Evolutionary conservation across 92 coral and sea anemone genomes (phyloP).

Genomic region (Porites evermanni): DNA sequence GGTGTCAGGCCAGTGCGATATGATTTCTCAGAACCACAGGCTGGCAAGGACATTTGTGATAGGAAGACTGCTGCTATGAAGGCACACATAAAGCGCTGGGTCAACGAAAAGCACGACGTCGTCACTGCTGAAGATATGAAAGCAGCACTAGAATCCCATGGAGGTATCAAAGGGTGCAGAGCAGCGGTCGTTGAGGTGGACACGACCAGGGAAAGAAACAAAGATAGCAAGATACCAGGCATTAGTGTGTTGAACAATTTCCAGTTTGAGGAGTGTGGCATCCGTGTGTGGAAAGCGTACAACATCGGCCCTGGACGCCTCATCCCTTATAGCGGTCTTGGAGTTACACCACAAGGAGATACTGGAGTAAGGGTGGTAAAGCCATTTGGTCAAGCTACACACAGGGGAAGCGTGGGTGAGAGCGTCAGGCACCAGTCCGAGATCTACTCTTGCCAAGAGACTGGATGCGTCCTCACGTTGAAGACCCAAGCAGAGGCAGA

Average conservation of each 20-base stretch:
- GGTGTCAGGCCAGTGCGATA: constrained; percentile 51
- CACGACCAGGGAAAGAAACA: too few relatives aligned
- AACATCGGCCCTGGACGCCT: constrained; percentile 59
- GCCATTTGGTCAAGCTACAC: too few relatives aligned
- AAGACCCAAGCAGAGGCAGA: constrained; percentile 8
- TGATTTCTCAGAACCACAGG: constrained; percentile 65
- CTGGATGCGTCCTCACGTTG: constrained; percentile 34
- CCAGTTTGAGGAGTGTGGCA: too few relatives aligned
- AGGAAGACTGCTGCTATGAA: constrained; percentile 58
- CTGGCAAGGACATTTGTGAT: constrained; percentile 70
- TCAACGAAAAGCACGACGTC: too few relatives aligned
- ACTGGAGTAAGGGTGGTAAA: not conserved
- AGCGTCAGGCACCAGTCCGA: too few relatives aligned
- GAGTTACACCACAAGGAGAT: constrained; percentile 33
- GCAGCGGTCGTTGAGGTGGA: too few relatives aligned
- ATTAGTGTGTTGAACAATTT: too few relatives aligned
- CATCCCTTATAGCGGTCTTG: constrained; percentile 37
- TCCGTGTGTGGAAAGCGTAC: constrained; percentile 38
- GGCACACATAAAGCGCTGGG: constrained; percentile 40
- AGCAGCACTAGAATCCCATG: too few relatives aligned
- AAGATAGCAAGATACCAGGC: too few relatives aligned
- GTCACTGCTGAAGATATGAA: too few relatives aligned
- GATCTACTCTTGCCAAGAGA: constrained; percentile 26
- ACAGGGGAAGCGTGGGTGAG: too few relatives aligned
- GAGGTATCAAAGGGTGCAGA: too few relatives aligned